Base-by-base conservation (phyloP, 35 echinoderm and acorn worm genomes). In the Apostichopus californicus region DNA sequence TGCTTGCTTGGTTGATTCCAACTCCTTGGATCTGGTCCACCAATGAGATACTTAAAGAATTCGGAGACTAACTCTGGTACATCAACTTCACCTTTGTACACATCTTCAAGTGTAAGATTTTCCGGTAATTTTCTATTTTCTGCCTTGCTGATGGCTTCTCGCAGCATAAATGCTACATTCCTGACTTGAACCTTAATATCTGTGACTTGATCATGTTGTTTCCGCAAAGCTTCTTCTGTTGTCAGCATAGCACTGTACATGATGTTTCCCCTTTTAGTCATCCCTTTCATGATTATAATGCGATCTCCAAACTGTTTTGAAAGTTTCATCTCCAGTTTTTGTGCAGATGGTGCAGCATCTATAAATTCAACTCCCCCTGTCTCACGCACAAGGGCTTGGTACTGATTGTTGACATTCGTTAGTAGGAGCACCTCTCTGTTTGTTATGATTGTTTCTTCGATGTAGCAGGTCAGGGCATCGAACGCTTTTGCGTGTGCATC, bases 11-110 rank as follows among this genome's bases (percentile, higher is more conserved):
- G 25, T 81, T 81, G 79, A 6, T 81, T 81, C 22, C 79, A 81
- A 22, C 79, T 81, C 26, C 22, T 81, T 22, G 78, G 55, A 54
- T 81, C 28, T 81, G 79, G 79, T 46, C 79, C n/a, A 22, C 79
- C 15, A 56, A 81, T 81, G 25, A 25, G 79, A 81, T 54, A 25
- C 79, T 81, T 81, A 9, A 81, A 81, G 79, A 81, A 81, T 81
- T 81, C 9, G 6, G 26, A 81, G 21, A 81, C 20, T 81, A 81
- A 81, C 5, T 22, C 20, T 81, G 79, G 79, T 81, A 81, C 79
- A 46, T 81, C 55, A 21, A 55, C 79, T 81, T 81, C 79, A 1
- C 79, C 79, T 81, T 55, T 81, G 79, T 81, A 81, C 12, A 81
- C 79, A 81, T 81, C 79, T 81, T 81, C 26, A 10, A 81, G 79